Conservation (phyloP, 2,888 invertebrate genomes). For the Meloe dianella region DNA sequence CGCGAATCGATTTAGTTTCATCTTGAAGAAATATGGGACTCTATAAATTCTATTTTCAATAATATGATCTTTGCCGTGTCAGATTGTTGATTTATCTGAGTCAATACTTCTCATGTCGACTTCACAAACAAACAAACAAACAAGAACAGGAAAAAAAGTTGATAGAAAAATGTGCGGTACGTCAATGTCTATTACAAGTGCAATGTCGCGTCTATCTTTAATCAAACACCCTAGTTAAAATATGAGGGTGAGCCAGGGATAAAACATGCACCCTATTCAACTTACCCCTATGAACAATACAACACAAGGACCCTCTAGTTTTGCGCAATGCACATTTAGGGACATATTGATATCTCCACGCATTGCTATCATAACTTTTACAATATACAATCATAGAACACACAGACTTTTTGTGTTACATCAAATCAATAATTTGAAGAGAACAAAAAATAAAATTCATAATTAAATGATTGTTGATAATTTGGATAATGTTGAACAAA, state of each 20-base stretch:
- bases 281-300: constrained; percentile 36
- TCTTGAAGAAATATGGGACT: not conserved
- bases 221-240: constrained; percentile 49
- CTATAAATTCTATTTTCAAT: not conserved
- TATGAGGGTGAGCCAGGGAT: constrained; percentile 45
- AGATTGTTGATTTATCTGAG: not conserved
- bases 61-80: too few relatives aligned
- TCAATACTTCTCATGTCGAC: not conserved
- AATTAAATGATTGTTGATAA: not conserved
- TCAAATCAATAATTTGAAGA: not conserved
- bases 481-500: constrained; percentile 58
- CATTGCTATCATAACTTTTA: constrained; percentile 29
- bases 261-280: constrained; percentile 52
- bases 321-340: constrained; percentile 31
- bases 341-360: constrained; percentile 25
- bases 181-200: constrained; percentile 39
- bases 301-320: constrained; percentile 34
- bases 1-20: not conserved
- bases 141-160: not conserved
- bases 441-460: not conserved
- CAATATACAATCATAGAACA: constrained; percentile 14
- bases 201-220: constrained; percentile 47
- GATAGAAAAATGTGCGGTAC: constrained; percentile 12
- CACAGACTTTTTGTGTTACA: constrained; percentile 14
- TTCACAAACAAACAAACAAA: not conserved